Evolutionary conservation across 2,113 vertebrate species (phyloP).

Genomic region (Pelecanoides urinatrix): DNA sequence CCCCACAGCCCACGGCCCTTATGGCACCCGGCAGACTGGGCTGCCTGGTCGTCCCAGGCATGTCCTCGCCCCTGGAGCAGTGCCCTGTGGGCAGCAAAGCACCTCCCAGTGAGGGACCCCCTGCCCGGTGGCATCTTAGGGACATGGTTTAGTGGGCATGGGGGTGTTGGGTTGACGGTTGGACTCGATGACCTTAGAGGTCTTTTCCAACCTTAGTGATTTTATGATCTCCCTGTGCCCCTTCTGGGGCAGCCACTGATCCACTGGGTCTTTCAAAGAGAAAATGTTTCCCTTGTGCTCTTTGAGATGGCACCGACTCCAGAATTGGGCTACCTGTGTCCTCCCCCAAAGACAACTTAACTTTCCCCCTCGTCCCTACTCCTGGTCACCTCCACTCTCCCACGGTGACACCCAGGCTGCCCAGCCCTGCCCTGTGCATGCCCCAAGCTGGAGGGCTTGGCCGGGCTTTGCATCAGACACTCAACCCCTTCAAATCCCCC

Average conservation of each 20-base stretch:
- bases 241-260: background rate
- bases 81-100: background rate
- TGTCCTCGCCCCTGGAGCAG: background rate
- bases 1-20: background rate
- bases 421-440: background rate
- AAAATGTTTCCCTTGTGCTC: background rate
- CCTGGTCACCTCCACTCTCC: background rate
- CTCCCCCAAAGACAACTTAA: background rate
- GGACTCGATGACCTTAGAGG: too few species aligned
- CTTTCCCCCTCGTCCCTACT: background rate
- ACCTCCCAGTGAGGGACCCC: fast-evolving
- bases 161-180: too few species aligned
- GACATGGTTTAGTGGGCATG: too few species aligned
- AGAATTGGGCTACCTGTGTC: background rate
- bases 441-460: background rate
- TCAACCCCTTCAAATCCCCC: background rate
- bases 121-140: background rate
- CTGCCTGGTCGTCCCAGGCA: fast-evolving
- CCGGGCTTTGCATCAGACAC: background rate
- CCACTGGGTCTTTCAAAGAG: background rate
- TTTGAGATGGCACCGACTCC: background rate
- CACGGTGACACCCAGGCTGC: background rate
- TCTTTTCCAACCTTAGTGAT: too few species aligned
- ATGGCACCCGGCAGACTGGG: fast-evolving
- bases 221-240: background rate